These are phyloP conservation scores for Adelognathus sp. DNA, from an alignment of 2,888 invertebrate species.

Conservation along the genomic window DNA sequence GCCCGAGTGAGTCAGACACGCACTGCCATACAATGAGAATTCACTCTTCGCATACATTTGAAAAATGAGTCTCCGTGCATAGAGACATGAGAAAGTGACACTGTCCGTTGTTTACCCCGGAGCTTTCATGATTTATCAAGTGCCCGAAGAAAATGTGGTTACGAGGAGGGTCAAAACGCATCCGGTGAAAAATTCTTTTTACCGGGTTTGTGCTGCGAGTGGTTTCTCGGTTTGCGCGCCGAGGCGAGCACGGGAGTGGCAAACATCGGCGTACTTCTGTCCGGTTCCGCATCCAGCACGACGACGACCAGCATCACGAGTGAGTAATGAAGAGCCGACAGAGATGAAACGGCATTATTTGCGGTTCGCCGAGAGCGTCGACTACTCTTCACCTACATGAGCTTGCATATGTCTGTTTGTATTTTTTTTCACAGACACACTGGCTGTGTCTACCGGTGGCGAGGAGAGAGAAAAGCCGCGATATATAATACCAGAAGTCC, in stretches of 20 bases:
- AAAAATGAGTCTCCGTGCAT: not conserved
- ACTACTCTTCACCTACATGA: conserved; percentile 12
- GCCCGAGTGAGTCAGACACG: not conserved
- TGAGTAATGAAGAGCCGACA: conserved; percentile 72
- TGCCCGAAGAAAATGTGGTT: conserved; percentile 30
- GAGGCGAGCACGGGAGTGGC: conserved; percentile 42
- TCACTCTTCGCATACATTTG: not conserved
- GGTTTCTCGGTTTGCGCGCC: conserved; percentile 45
- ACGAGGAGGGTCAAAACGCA: conserved; percentile 39
- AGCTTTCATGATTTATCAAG: conserved; percentile 60
- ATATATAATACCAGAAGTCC: not conserved
- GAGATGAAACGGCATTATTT: conserved; percentile 71
- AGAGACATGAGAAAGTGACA: conserved; percentile 41
- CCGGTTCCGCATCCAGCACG: conserved; percentile 8
- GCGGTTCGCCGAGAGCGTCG: conserved; percentile 48
- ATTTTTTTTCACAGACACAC: not conserved
- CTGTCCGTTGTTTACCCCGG: conserved; percentile 48
- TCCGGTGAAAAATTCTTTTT: conserved; percentile 63
- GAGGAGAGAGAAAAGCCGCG: not conserved
- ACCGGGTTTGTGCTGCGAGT: conserved; percentile 55
- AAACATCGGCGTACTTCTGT: conserved; percentile 51
- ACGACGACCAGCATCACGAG: conserved; percentile 34
- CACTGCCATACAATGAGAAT: not conserved
- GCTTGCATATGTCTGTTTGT: not conserved
- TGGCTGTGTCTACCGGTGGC: not conserved